Conservation (phyloP, 2,888 invertebrate genomes). For the Macrosiphum euphorbiae region DNA sequence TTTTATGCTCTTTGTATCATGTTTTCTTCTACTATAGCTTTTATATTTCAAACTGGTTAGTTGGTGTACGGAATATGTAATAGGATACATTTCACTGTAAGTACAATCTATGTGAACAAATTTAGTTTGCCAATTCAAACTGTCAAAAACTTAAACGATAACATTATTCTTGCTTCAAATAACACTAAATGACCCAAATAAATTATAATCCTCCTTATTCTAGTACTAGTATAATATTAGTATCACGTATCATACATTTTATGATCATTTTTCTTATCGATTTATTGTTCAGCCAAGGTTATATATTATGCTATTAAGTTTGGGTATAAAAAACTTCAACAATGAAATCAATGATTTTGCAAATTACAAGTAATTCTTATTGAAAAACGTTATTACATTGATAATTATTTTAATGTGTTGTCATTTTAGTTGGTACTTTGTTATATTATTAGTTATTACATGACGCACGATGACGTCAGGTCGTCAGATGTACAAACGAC, state of each 20-base stretch:
- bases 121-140: background rate
- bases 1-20: background rate
- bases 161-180: constrained; percentile 5
- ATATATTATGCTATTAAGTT: background rate
- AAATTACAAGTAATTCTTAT: background rate
- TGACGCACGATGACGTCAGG: background rate
- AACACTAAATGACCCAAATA: background rate
- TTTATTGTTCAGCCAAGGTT: background rate
- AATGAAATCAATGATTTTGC: background rate
- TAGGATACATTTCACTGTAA: background rate
- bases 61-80: constrained; percentile 2
- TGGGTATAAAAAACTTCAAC: background rate
- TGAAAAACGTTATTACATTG: background rate
- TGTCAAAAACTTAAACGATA: constrained; percentile 22
- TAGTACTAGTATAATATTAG: background rate
- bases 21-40: background rate
- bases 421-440: background rate
- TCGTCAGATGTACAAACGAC: background rate
- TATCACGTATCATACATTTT: constrained; percentile 1
- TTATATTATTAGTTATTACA: background rate
- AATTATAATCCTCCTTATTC: background rate
- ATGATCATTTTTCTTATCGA: constrained; percentile 3
- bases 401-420: constrained; percentile 23
- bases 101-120: background rate
- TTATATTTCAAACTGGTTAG: background rate